These are phyloP conservation scores for Amblyornis subalaris DNA, from an alignment of 2,113 vertebrate genomes.

Conservation along the genomic window DNA sequence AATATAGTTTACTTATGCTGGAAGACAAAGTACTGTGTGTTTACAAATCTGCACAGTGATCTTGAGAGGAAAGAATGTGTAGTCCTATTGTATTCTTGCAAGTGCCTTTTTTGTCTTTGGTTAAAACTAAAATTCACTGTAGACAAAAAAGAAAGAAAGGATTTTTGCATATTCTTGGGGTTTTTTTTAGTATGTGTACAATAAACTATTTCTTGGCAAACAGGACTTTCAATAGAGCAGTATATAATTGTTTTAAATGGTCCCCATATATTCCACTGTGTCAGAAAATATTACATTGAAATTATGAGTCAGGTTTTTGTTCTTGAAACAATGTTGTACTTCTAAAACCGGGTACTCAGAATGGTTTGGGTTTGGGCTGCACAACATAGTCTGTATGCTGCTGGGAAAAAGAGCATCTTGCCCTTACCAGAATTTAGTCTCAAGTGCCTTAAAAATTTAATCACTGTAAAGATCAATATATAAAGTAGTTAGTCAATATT, in stretches of 20 bases:
- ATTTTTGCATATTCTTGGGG: not conserved
- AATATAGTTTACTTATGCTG: not conserved
- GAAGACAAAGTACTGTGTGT: not conserved
- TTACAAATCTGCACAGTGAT: slow-evolving; percentile 36
- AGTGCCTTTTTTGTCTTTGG: not conserved
- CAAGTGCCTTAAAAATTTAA: slow-evolving; percentile 52
- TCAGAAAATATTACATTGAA: not conserved
- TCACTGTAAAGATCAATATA: slow-evolving; percentile 55
- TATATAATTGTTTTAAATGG: not conserved
- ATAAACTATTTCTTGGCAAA: not conserved
- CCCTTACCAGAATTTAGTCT: slow-evolving; percentile 29
- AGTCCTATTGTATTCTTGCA: not conserved
- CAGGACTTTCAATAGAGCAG: not conserved
- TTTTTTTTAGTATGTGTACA: not conserved
- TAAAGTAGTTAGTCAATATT: slow-evolving; percentile 55
- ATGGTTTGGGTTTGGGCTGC: not conserved
- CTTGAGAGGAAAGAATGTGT: slow-evolving; percentile 9
- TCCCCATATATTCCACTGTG: not conserved
- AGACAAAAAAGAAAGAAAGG: not conserved
- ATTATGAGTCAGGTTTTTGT: not conserved
- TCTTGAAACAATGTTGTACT: not conserved
- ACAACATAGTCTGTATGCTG: not conserved
- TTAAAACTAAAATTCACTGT: not conserved
- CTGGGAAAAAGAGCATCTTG: not conserved
- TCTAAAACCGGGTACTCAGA: not conserved